phyloP scores from a whole-genome alignment of 1,140 invertebrate genomes.

The Dermatophagoides farinae region DNA sequence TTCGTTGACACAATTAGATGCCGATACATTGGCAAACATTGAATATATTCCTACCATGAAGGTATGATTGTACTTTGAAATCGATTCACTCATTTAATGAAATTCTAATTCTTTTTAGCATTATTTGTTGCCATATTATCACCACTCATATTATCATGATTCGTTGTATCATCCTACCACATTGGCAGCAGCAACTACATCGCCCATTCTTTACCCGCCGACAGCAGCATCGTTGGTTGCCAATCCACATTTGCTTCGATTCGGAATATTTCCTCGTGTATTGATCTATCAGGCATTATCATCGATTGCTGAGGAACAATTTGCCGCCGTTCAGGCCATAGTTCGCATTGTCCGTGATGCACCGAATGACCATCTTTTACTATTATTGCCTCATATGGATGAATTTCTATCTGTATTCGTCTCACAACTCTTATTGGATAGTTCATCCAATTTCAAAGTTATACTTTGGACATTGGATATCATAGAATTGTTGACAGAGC shows the following conservation, averaged over 20 bases:
- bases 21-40: slow-evolving; percentile 1
- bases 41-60: slow-evolving; percentile 7
- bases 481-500: slow-evolving; percentile 26
- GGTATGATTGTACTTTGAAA: background rate
- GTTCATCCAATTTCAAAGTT: slow-evolving; percentile 37
- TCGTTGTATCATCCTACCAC: background rate
- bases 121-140: background rate
- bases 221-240: background rate
- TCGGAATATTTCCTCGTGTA: slow-evolving; percentile 12
- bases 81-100: too few species aligned
- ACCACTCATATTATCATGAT: slow-evolving; percentile 5
- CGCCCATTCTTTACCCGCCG: background rate
- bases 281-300: background rate
- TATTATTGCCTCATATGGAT: slow-evolving; percentile 37
- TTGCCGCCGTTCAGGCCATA: slow-evolving; percentile 8
- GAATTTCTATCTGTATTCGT: slow-evolving; percentile 38
- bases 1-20: background rate
- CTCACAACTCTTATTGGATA: slow-evolving; percentile 27
- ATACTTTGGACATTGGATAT: slow-evolving; percentile 35
- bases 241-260: background rate
- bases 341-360: slow-evolving; percentile 7
- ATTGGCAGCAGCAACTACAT: background rate
- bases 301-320: background rate
- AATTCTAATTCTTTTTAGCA: background rate
- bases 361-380: slow-evolving; percentile 25